Evolutionary conservation across 2,113 vertebrate species (phyloP).

Genomic region (Nerophis lumbriciformis): DNA sequence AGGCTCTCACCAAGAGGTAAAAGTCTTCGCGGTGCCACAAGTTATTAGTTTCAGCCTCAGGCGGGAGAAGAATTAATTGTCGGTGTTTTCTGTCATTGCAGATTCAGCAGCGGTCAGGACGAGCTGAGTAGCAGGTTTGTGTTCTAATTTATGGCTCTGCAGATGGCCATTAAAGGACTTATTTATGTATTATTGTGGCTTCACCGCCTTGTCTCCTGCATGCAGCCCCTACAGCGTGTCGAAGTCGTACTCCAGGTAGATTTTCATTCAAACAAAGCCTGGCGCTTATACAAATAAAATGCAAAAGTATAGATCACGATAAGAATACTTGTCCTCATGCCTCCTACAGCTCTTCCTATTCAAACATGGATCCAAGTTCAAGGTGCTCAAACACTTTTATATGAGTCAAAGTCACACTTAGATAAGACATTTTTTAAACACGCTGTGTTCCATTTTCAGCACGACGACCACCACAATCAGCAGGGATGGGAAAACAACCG

Average conservation of each 20-base stretch:
- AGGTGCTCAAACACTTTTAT: background rate
- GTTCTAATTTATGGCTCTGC: background rate
- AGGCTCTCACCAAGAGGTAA: slow-evolving; percentile 60
- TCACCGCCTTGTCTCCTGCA: slow-evolving; percentile 1
- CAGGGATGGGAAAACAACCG: slow-evolving; percentile 47
- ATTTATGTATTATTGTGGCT: too few species aligned
- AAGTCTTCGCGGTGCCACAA: background rate
- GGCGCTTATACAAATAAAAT: slow-evolving; percentile 14
- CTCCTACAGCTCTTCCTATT: background rate
- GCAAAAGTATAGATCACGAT: background rate
- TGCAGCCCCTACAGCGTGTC: slow-evolving; percentile 32
- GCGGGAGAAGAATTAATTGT: background rate
- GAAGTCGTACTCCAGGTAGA: slow-evolving; percentile 40
- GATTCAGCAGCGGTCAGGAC: slow-evolving; percentile 54
- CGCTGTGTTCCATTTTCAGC: slow-evolving; percentile 21
- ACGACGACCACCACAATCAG: slow-evolving; percentile 41
- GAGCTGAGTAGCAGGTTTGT: slow-evolving; percentile 51
- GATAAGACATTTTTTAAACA: background rate
- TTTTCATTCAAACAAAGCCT: background rate
- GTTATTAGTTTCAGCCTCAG: background rate
- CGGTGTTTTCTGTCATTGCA: slow-evolving; percentile 32
- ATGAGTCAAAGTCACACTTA: background rate
- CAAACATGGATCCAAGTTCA: background rate
- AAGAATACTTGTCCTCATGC: background rate
- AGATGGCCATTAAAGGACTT: background rate